phyloP scores from a whole-genome alignment of 2,113 vertebrate genomes.

The Azemiops feae region DNA sequence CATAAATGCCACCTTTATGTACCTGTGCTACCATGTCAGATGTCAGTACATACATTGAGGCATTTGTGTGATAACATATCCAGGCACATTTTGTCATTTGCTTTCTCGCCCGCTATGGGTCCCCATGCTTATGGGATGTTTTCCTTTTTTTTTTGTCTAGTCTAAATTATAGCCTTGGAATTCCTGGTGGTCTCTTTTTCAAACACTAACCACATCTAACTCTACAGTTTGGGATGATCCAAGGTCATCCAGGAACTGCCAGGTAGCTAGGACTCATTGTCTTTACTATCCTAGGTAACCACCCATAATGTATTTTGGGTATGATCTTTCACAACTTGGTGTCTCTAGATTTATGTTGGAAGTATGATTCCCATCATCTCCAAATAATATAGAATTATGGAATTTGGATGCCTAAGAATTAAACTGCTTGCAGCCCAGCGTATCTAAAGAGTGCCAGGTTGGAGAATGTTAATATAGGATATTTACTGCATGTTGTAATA shows the following conservation, averaged over 20 bases:
- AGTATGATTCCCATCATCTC: background rate
- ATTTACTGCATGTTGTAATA: background rate
- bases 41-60: background rate
- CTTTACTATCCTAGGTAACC: background rate
- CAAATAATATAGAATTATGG: background rate
- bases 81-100: background rate
- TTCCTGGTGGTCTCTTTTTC: background rate
- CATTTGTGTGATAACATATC: background rate
- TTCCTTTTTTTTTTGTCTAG: background rate
- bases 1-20: background rate
- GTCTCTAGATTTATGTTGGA: background rate
- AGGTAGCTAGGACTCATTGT: background rate
- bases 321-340: background rate
- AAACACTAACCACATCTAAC: background rate
- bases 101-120: background rate
- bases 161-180: background rate
- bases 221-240: background rate
- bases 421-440: background rate
- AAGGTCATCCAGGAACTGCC: background rate
- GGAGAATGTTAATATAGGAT: background rate
- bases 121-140: background rate
- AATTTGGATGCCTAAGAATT: background rate
- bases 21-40: background rate
- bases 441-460: background rate
- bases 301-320: background rate